Conservation (phyloP, 2,113 vertebrate genomes). For the Eolophus roseicapilla region DNA sequence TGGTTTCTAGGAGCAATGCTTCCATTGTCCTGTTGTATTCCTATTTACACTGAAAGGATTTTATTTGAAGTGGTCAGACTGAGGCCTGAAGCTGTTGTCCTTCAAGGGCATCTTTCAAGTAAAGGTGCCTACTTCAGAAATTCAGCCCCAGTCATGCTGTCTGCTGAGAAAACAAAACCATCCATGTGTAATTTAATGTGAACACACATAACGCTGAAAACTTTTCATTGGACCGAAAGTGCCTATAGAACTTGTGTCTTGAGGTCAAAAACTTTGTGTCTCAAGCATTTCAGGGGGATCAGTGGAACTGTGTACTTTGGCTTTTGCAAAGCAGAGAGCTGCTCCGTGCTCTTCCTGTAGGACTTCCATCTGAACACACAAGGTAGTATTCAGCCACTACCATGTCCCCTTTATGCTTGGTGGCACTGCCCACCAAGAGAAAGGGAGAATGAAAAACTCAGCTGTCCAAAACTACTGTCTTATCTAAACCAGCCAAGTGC, state of each 20-base stretch:
- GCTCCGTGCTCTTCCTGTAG: background rate
- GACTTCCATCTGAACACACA: background rate
- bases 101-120: background rate
- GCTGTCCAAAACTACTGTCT: background rate
- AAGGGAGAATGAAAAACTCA: background rate
- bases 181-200: background rate
- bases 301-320: background rate
- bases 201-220: background rate
- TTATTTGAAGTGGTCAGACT: background rate
- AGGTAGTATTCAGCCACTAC: background rate
- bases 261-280: background rate
- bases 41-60: background rate
- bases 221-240: background rate
- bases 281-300: background rate
- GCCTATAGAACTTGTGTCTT: background rate
- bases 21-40: background rate
- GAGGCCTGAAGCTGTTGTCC: background rate
- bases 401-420: rapidly evolving
- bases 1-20: background rate
- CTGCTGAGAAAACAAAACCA: background rate
- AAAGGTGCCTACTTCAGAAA: background rate
- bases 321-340: background rate
- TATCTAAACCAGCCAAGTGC: background rate
- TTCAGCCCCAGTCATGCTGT: background rate
- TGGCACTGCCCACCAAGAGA: background rate